These are phyloP conservation scores for Notechis scutatus DNA, from an alignment of 2,113 vertebrate genomes.

Conservation along the genomic window DNA sequence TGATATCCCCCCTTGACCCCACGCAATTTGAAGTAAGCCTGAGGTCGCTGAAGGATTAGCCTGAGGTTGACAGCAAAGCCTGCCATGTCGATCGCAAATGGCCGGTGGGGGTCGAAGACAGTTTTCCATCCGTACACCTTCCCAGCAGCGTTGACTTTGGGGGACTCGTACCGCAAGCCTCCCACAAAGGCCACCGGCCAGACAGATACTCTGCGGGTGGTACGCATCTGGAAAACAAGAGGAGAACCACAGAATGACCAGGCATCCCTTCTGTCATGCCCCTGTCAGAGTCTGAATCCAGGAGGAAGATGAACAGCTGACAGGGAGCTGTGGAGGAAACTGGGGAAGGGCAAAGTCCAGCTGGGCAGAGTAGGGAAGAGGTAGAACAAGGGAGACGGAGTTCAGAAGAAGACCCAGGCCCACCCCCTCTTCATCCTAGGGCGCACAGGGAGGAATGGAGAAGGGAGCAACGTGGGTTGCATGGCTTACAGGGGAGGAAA, in stretches of 20 bases:
- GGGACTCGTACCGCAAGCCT: conserved; percentile 93
- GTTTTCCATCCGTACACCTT: conserved; percentile 99
- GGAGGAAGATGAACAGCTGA: too few relatives aligned
- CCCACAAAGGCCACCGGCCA: conserved; percentile 98
- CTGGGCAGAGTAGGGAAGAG: too few relatives aligned
- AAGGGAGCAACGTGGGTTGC: too few relatives aligned
- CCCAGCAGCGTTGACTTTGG: conserved; percentile 91
- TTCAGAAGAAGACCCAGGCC: too few relatives aligned
- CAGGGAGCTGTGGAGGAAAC: too few relatives aligned
- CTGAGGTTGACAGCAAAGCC: conserved; percentile 94
- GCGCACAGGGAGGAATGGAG: too few relatives aligned
- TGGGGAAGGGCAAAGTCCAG: too few relatives aligned
- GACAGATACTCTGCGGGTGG: conserved; percentile 90
- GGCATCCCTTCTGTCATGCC: too few relatives aligned
- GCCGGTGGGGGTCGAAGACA: conserved; percentile 93
- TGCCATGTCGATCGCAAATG: conserved; percentile 98
- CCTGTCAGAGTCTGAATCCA: too few relatives aligned
- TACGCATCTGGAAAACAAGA: conserved; percentile 81
- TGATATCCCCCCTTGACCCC: conserved; percentile 97
- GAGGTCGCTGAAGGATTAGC: conserved; percentile 91
- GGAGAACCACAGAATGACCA: not conserved
- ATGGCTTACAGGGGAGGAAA: too few relatives aligned
- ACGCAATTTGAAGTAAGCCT: conserved; percentile 96
- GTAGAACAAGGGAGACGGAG: too few relatives aligned
- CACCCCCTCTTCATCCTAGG: too few relatives aligned